Conservation (phyloP, 2,888 invertebrate genomes). For the Cremastinae sp. region DNA sequence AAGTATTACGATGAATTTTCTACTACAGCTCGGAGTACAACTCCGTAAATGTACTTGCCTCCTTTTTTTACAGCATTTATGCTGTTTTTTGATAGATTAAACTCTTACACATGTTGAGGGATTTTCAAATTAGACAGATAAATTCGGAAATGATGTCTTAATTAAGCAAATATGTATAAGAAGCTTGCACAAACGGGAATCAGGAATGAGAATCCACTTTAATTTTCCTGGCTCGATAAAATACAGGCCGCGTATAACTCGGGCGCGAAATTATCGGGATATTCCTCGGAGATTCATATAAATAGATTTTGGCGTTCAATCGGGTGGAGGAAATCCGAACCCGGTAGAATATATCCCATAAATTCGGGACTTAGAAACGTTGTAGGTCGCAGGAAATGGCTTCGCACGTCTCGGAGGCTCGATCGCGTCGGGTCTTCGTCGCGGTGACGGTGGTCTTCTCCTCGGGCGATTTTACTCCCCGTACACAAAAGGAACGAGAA, state of each 20-base stretch:
- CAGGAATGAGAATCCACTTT: conserved; percentile 9
- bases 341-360: conserved; percentile 58
- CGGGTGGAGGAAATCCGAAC: conserved; percentile 27
- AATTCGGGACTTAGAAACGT: conserved; percentile 63
- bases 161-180: conserved; percentile 43
- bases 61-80: no score
- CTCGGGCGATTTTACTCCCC: conserved; percentile 53
- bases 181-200: background rate
- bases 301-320: conserved; percentile 56
- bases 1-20: no score
- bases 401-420: conserved; percentile 44
- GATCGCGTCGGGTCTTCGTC: conserved; percentile 42
- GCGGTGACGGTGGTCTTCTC: conserved; percentile 55
- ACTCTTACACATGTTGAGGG: no score
- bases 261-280: conserved; percentile 18
- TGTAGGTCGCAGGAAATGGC: conserved; percentile 54
- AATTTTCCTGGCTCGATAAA: conserved; percentile 12
- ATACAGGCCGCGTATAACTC: background rate
- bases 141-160: conserved; percentile 6
- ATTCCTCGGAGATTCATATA: conserved; percentile 37
- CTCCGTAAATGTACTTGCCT: no score
- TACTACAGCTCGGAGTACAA: no score
- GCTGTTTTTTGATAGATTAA: no score
- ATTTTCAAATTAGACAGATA: background rate
- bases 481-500: conserved; percentile 41